Evolutionary conservation across 53 echinoderm and acorn worm species (phyloP), one percentile per base, ranked within the genome.

Genomic region (Holothuria scabra): DNA sequence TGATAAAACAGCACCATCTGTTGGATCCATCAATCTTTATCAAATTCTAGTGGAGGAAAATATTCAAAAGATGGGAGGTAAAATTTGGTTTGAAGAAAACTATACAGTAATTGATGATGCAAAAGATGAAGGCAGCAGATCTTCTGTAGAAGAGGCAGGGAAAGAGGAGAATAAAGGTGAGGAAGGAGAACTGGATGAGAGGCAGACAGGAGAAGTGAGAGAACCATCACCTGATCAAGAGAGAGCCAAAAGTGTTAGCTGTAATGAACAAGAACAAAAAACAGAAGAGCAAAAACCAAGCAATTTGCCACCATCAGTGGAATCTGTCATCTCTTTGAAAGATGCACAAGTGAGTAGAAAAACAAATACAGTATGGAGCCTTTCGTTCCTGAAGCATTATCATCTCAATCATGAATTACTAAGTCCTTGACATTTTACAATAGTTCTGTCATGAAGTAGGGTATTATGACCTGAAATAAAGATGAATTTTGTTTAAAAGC

Each of bases 51-150:
- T 48, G 37, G 72, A 72, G 1, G 72, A 72, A 26, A 72, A 72
- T 8, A 72, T 72, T 46, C 48, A 72, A 48, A 44, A 44, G 12
- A 46, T 72, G 24, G 72, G 23, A 44, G 72, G 72, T 12, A 72
- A 72, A 72, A 72, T 72, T 26, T 72, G 72, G 72, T 72, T 23
- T 48, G 44, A 72, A 26, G 72, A 72, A 9, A 72, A 72, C 46
- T 72, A 46, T n/a, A 44, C 24, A 3, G 34, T 48, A 10, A 72
- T 72, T 12, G 12, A 72, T n/a, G 72, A 72, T 19, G 72, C 46
- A 1, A 48, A 72, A 44, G 46, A 72, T 20, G 46, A 72, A 72
- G 44, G 20, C 12, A 18, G 18, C 16, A 52, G 3, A 52, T 1
- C 14, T 16, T 52, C 52, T 52, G 52, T 52, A 18, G 18, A 52